A percentile compares a stretch with the other conserved stretches of the same genome.
phyloP scores from a whole-genome alignment of 1,140 invertebrate genomes.

The Pogonognathellus flavescens region DNA sequence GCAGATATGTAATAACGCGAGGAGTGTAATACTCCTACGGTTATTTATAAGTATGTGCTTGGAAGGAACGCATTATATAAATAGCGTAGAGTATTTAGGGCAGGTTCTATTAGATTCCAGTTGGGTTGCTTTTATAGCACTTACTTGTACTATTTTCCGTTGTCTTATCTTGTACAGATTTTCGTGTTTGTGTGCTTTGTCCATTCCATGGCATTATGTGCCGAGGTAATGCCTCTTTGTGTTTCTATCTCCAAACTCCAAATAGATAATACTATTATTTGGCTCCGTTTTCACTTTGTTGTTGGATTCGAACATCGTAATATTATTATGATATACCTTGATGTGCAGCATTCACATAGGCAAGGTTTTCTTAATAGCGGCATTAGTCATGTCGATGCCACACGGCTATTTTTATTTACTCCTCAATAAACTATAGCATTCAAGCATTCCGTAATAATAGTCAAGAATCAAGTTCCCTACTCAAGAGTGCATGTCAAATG shows the following conservation, averaged over 20 bases:
- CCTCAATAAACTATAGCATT: neutral
- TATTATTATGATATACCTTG: neutral
- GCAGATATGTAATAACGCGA: no score
- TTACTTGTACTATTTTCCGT: conserved; percentile 17
- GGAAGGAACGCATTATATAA: no score
- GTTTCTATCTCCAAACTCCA: neutral
- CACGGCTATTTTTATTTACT: neutral
- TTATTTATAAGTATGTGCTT: no score
- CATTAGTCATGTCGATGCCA: conserved; percentile 10
- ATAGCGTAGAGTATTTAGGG: no score
- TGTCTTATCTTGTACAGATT: conserved; percentile 24
- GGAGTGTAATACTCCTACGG: no score
- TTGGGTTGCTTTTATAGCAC: conserved; percentile 3
- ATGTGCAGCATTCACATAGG: neutral
- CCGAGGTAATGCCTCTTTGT: conserved; percentile 4
- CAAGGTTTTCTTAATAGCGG: conserved; percentile 5
- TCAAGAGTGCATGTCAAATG: conserved; percentile 10
- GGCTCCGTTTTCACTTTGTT: neutral
- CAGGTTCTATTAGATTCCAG: conserved; percentile 15
- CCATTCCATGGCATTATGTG: neutral
- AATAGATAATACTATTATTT: conserved; percentile 24
- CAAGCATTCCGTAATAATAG: neutral
- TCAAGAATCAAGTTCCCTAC: conserved; percentile 1
- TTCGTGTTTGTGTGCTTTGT: neutral
- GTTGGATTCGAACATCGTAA: neutral